A percentile compares a stretch with the other conserved stretches of the same genome.
Evolutionary conservation across 2,888 invertebrate species (phyloP).

Genomic region (Spodoptera littoralis): DNA sequence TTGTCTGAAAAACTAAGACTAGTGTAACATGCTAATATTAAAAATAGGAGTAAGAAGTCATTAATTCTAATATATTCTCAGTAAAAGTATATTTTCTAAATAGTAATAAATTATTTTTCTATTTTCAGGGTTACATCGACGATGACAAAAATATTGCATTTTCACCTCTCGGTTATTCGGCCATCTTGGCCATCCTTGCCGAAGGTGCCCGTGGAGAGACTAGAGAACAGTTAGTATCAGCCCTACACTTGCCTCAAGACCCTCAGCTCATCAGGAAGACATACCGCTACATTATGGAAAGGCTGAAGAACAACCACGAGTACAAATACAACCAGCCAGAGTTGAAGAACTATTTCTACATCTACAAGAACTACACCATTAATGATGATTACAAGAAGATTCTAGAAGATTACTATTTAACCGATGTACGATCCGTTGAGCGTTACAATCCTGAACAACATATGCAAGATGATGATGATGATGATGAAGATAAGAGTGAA

Average conservation of each 20-base stretch:
- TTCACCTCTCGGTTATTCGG: constrained; percentile 90
- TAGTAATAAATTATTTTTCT: background rate
- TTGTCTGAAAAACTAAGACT: too few relatives aligned
- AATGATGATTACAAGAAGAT: constrained; percentile 89
- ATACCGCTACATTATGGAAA: constrained; percentile 84
- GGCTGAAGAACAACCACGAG: constrained; percentile 83
- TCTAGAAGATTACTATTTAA: constrained; percentile 89
- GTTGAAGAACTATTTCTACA: constrained; percentile 91
- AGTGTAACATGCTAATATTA: too few relatives aligned
- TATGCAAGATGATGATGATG: constrained; percentile 66
- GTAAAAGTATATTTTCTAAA: too few relatives aligned
- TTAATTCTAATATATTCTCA: too few relatives aligned
- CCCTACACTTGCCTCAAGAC: constrained; percentile 88
- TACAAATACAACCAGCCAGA: constrained; percentile 88
- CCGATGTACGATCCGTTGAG: constrained; percentile 90
- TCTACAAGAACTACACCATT: constrained; percentile 90
- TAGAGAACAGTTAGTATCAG: constrained; percentile 87
- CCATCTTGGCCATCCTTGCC: constrained; percentile 90
- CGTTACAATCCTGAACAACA: constrained; percentile 73
- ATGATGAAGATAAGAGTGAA: constrained; percentile 70
- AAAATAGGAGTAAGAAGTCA: too few relatives aligned
- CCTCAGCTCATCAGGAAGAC: constrained; percentile 80
- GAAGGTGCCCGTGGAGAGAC: constrained; percentile 90
- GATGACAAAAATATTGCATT: constrained; percentile 89
- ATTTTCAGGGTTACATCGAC: constrained; percentile 85